These are phyloP conservation scores for Heterodera schachtii DNA, from an alignment of 1,140 invertebrate genomes.

Conservation along the genomic window DNA sequence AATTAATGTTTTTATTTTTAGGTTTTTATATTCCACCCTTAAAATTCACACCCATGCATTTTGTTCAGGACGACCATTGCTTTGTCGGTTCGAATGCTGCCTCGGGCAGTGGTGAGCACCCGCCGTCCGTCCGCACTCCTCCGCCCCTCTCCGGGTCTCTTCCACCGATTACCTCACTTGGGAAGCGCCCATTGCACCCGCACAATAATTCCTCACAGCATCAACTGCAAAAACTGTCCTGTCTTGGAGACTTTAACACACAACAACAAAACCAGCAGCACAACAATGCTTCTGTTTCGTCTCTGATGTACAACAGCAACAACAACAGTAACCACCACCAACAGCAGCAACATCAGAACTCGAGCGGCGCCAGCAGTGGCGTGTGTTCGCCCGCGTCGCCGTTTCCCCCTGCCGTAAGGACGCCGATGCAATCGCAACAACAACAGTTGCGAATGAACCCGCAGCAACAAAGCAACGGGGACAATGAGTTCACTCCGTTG, in stretches of 20 bases:
- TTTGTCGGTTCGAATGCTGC: background rate
- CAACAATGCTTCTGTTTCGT: background rate
- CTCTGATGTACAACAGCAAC: background rate
- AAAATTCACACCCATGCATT: background rate
- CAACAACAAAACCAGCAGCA: background rate
- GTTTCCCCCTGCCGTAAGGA: background rate
- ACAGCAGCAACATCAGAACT: conserved; percentile 5
- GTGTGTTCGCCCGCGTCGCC: conserved; percentile 8
- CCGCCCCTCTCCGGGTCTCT: conserved; percentile 10
- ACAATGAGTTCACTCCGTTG: background rate
- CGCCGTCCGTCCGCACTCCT: background rate
- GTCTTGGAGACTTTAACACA: background rate
- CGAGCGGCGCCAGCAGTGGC: background rate
- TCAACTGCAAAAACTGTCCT: background rate
- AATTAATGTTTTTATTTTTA: too few species aligned
- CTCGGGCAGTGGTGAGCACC: background rate
- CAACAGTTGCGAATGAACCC: background rate
- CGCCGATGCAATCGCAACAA: background rate
- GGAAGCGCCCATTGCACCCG: background rate
- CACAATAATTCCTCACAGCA: background rate
- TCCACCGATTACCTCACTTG: conserved; percentile 10
- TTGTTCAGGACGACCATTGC: conserved; percentile 6
- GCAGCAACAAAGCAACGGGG: background rate
- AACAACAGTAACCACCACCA: background rate
- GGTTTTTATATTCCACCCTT: too few species aligned